Percentiles rank a stretch among this genome's conserved stretches.
These are phyloP conservation scores for Hylomyscus alleni DNA, from an alignment of 2,797 vertebrate genomes.

Conservation along the genomic window DNA sequence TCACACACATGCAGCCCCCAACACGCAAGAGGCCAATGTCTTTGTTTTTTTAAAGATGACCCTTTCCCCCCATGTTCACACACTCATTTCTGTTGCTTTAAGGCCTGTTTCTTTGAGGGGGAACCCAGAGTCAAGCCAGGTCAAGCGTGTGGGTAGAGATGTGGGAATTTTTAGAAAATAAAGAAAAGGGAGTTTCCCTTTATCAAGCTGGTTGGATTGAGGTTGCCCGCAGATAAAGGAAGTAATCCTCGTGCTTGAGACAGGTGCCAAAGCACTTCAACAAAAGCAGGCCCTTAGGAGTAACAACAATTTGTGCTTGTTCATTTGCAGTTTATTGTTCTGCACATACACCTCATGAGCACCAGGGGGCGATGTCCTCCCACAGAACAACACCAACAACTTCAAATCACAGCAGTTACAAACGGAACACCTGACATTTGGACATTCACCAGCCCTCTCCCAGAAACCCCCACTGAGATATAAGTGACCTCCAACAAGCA, in stretches of 20 bases:
- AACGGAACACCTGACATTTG: slow-evolving; percentile 77
- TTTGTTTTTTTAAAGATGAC: not conserved
- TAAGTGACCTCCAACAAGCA: slow-evolving; percentile 47
- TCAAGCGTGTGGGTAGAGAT: slow-evolving; percentile 24
- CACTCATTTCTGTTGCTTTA: not conserved
- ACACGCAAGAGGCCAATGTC: not conserved
- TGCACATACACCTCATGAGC: slow-evolving; percentile 78
- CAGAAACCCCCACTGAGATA: not conserved
- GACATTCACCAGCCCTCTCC: slow-evolving; percentile 40
- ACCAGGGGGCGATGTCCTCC: slow-evolving; percentile 82
- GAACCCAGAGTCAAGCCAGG: not conserved
- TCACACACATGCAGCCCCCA: not conserved
- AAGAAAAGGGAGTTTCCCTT: not conserved
- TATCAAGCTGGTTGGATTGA: not conserved
- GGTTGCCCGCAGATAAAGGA: not conserved
- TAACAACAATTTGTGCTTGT: not conserved
- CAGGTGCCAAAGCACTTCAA: not conserved
- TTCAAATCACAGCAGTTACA: slow-evolving; percentile 73
- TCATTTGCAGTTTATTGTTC: slow-evolving; percentile 85
- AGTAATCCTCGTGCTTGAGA: slow-evolving; percentile 49
- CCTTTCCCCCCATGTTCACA: not conserved
- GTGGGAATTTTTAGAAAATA: not conserved
- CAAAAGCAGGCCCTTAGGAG: slow-evolving; percentile 55
- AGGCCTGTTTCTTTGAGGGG: slow-evolving; percentile 8
- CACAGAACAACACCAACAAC: slow-evolving; percentile 78